Evolutionary conservation across 2,888 invertebrate species (phyloP), one percentile per base, ranked within the genome.

Genomic region (Drosophila helvetica): DNA sequence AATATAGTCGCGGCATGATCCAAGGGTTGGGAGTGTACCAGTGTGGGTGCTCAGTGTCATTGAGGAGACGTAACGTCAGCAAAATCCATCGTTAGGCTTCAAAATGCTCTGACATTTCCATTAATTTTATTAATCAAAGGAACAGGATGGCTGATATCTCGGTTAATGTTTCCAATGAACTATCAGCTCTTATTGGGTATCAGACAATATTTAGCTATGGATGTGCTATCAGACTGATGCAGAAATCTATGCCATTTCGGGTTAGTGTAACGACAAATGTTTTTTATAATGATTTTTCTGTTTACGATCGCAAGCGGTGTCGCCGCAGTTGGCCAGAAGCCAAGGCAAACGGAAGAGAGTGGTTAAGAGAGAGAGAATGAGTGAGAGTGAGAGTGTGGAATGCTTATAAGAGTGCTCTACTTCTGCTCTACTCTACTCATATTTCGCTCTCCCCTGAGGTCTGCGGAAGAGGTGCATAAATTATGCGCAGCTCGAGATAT

Each of bases 391-490:
- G 55, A 18, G 25, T 17, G 15, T 15, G 8, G 30, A 19, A 30
- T 38, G 38, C 54, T 62, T 82, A 77, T 77, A 66, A 50, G 46
- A 8, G 12, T n/a, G 18, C n/a, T 12, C 19, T 38, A 48, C 27
- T 19, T 22, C 1, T 38, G 38, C 38, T 38, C 38, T 38, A 38
- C 38, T 38, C 15, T 19, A 1, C n/a, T 25, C 38, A 46, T 27
- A 33, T 65, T 38, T 18, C 22, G n/a, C 33, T 56, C 56, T 55
- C 61, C 25, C 51, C 30, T 15, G 10, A 19, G 9, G 6, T 17
- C 43, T 51, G 50, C 78, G 79, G 66, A 82, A 82, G 66, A 74
- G 46, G 46, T 64, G 50, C 78, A 83, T 79, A 80, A 83, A 80
- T 83, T 67, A 77, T 68, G 65, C 33, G 38, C 47, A 43, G 43